These are phyloP conservation scores for Cryptoprocta ferox DNA, from an alignment of 2,797 vertebrate genomes.

Conservation along the genomic window DNA sequence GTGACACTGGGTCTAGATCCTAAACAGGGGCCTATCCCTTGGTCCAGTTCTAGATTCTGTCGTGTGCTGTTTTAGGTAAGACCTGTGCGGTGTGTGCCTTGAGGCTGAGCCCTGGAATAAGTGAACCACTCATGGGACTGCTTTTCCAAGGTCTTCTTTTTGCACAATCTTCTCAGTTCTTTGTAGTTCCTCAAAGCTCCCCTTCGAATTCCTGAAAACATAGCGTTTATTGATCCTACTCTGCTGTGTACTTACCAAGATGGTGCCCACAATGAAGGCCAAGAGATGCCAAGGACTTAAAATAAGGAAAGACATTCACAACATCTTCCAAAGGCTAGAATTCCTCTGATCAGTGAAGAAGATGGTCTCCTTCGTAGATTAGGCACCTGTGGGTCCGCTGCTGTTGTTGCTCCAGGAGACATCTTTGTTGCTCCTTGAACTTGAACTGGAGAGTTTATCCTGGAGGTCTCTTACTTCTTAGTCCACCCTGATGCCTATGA, in stretches of 20 bases:
- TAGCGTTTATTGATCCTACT: neutral
- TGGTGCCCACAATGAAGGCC: neutral
- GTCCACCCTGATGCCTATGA: neutral
- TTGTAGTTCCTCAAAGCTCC: neutral
- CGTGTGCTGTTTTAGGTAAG: fast-evolving
- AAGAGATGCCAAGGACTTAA: neutral
- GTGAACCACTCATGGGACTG: fast-evolving
- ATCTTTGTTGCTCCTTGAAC: neutral
- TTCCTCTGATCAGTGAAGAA: neutral
- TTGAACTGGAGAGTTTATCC: neutral
- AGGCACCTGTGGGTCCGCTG: fast-evolving
- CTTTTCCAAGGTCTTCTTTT: neutral
- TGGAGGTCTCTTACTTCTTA: neutral
- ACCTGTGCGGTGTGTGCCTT: fast-evolving
- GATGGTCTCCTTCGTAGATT: neutral
- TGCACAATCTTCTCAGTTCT: neutral
- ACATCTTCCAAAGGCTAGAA: too few relatives aligned
- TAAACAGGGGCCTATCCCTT: fast-evolving
- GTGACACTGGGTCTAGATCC: neutral
- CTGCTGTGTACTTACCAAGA: neutral
- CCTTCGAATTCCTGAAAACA: neutral
- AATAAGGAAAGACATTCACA: neutral
- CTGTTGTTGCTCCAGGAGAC: neutral
- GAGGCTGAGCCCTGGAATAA: neutral
- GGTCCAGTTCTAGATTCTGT: neutral